Percentiles rank a stretch among this genome's conserved stretches.
Conservation (phyloP, 2,888 invertebrate genomes). For the Piscicola geometra region DNA sequence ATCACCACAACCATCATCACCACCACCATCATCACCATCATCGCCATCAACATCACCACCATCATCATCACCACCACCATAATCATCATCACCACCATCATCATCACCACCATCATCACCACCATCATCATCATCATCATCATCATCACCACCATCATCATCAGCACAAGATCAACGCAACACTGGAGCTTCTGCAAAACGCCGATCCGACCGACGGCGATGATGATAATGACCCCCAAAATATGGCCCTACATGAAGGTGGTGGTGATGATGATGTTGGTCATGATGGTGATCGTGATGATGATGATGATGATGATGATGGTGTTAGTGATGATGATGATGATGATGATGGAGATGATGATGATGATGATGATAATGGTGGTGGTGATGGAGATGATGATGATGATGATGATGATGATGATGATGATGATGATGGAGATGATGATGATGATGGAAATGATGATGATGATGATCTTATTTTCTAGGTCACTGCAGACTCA, state of each 20-base stretch:
- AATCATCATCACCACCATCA: background rate
- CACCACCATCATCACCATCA: too few species aligned
- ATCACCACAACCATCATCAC: too few species aligned
- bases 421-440: background rate
- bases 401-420: conserved; percentile 12
- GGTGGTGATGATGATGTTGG: conserved; percentile 3
- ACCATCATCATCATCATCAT: too few species aligned
- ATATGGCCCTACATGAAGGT: conserved; percentile 63
- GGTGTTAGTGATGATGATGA: conserved; percentile 4
- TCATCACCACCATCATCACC: conserved; percentile 1
- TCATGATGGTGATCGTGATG: background rate
- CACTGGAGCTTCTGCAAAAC: conserved; percentile 79
- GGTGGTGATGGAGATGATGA: background rate
- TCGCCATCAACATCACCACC: too few species aligned
- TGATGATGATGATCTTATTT: conserved; percentile 1
- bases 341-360: too few species aligned
- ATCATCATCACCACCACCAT: conserved; percentile 17
- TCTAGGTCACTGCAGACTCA: conserved; percentile 62
- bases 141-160: too few species aligned
- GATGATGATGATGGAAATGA: background rate
- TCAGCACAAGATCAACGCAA: too few species aligned
- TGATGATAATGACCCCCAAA: conserved; percentile 58
- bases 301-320: conserved; percentile 11
- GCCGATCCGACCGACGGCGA: conserved; percentile 72
- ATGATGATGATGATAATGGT: conserved; percentile 8